These are phyloP conservation scores for Cydia amplana DNA, from an alignment of 1,140 invertebrate species.

Conservation along the genomic window DNA sequence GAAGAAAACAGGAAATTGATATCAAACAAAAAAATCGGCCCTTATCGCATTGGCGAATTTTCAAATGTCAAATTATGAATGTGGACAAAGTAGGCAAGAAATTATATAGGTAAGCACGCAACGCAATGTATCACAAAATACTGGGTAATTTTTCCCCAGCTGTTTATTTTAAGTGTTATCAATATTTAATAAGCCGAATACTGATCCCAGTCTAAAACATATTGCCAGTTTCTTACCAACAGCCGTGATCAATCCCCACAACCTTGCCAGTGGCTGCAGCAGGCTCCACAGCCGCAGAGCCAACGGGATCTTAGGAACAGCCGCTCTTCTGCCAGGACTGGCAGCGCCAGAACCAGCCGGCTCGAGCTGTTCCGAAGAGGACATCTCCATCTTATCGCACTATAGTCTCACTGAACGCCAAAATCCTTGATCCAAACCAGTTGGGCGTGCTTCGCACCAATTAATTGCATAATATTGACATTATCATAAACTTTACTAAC, in stretches of 20 bases:
- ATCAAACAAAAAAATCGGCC: too few relatives aligned
- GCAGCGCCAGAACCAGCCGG: constrained; percentile 37
- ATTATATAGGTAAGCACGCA: too few relatives aligned
- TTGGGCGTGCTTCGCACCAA: background rate
- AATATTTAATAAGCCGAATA: too few relatives aligned
- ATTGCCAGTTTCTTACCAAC: constrained; percentile 48
- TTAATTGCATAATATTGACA: constrained; percentile 12
- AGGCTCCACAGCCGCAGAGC: constrained; percentile 66
- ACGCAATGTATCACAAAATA: too few relatives aligned
- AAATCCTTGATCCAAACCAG: background rate
- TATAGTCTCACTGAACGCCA: background rate
- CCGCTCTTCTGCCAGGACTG: constrained; percentile 43
- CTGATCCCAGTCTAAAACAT: background rate
- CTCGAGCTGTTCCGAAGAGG: constrained; percentile 42
- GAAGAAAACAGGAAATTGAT: too few relatives aligned
- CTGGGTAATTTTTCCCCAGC: too few relatives aligned
- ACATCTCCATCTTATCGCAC: constrained; percentile 38
- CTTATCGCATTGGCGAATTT: too few relatives aligned
- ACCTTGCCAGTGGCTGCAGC: constrained; percentile 65
- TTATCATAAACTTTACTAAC: background rate
- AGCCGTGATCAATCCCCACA: constrained; percentile 70
- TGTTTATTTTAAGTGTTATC: too few relatives aligned
- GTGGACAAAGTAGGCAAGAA: too few relatives aligned
- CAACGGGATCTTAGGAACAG: constrained; percentile 57
- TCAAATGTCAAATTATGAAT: too few relatives aligned